Evolutionary conservation across 2,888 invertebrate species (phyloP).

Genomic region (Cantharis nigra): DNA sequence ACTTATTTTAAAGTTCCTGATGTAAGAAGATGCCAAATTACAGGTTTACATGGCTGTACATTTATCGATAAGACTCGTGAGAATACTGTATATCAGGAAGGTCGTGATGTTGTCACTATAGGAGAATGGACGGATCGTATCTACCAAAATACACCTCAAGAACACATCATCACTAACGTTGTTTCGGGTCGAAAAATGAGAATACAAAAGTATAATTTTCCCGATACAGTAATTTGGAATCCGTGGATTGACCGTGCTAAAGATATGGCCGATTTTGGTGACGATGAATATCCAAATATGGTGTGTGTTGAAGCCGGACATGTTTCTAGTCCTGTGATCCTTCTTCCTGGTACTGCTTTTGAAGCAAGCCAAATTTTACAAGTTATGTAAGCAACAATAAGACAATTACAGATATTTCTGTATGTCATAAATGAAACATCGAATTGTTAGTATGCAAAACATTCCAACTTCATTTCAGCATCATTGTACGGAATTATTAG

Average conservation of each 20-base stretch:
- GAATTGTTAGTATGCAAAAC: constrained; percentile 20
- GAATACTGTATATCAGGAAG: constrained; percentile 85
- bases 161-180: constrained; percentile 91
- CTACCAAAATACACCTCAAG: constrained; percentile 91
- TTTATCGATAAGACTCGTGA: constrained; percentile 82
- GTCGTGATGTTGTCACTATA: constrained; percentile 86
- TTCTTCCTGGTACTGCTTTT: constrained; percentile 88
- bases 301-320: constrained; percentile 94
- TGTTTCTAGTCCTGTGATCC: constrained; percentile 84
- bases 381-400: constrained; percentile 59
- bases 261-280: constrained; percentile 93
- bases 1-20: constrained; percentile 97
- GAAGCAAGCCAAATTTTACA: constrained; percentile 90
- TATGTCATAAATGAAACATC: constrained; percentile 5
- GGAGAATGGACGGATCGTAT: constrained; percentile 92
- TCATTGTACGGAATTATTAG: constrained; percentile 30
- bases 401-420: background rate
- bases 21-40: constrained; percentile 88
- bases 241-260: constrained; percentile 94
- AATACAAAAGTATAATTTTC: constrained; percentile 92
- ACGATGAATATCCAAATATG: constrained; percentile 96
- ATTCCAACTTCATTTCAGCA: constrained; percentile 33
- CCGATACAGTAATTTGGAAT: constrained; percentile 97
- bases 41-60: constrained; percentile 84
- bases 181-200: constrained; percentile 91